Percentiles rank a stretch among this genome's conserved stretches.
Evolutionary conservation across 1,140 invertebrate genomes (phyloP).

Genomic region (Meloidogyne exigua): DNA sequence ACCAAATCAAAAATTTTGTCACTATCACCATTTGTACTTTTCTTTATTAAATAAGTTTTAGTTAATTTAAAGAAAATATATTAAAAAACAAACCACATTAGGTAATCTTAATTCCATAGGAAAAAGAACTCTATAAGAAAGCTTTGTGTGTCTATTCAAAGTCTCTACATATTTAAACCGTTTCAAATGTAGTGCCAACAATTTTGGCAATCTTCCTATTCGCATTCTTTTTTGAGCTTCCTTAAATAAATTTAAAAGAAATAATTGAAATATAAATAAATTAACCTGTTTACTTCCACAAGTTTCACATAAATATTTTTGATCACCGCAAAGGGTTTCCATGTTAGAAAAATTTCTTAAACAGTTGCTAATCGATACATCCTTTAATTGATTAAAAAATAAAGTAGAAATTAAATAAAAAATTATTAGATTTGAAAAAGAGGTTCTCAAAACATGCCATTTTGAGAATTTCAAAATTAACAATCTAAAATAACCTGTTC

Average conservation of each 20-base stretch:
- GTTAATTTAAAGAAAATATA: not conserved
- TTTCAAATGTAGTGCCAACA: conserved; percentile 94
- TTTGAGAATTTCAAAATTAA: too few relatives aligned
- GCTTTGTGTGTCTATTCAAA: conserved; percentile 95
- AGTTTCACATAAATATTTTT: conserved; percentile 99
- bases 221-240: conserved; percentile 91
- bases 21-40: conserved; percentile 69
- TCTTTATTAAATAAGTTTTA: conserved; percentile 20
- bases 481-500: conserved; percentile 71
- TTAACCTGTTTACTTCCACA: conserved; percentile 89
- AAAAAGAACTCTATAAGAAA: conserved; percentile 97
- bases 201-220: conserved; percentile 95
- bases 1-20: conserved; percentile 96
- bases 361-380: conserved; percentile 97
- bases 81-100: conserved; percentile 81
- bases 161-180: conserved; percentile 99
- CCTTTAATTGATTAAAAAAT: conserved; percentile 64
- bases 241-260: conserved; percentile 33
- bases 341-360: conserved; percentile 94
- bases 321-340: conserved; percentile 96
- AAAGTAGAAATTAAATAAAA: not conserved
- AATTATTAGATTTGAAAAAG: too few relatives aligned
- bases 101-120: conserved; percentile 93
- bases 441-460: too few relatives aligned
- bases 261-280: conserved; percentile 3